Base-by-base conservation (phyloP, 2,797 vertebrate species). In the Gorsachius magnificus region DNA sequence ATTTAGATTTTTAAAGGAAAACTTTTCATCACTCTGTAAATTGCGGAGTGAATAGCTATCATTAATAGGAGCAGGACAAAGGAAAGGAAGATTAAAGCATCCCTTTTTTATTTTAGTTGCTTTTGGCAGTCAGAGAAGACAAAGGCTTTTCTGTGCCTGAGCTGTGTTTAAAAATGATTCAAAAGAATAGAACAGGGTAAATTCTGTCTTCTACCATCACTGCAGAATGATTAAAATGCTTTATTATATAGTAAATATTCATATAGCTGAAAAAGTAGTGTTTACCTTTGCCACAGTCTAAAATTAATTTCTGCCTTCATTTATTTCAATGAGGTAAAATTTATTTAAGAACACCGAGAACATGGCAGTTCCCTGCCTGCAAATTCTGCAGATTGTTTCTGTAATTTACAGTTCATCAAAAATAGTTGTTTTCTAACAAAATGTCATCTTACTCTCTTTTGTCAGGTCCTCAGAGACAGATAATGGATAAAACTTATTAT, bases 401-500 rank as follows among this genome's bases (percentile, higher is more conserved):
- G 8, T 75, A 31, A 66, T 75, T 51, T 88, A 8, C 16, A 28
- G 7, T 38, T 86, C 15, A 57, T 87, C 41, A 87, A 79, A 78
- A 90, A 74, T 9, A 31, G 5, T 19, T 3, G 8, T 60, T 57
- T 72, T 77, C 51, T 43, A 91, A 70, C 28, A 66, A 86, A 78
- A 35, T 72, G 8, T n/a, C 7, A 6, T 50, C 10, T 86, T 61
- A 11, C 21, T 69, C 17, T 81, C 50, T 45, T 90, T 84, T 95
- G 81, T 83, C 79, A 99, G 99, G 99, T 95, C 99, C 99, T 58
- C 99, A 99, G 97, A 99, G 99, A 88, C 99, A 99, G 97, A 99
- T 99, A 97, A 98, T 99, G 98, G 99, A 99, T 97, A 99, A 99
- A 97, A 99, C 99, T 8, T 99, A 99, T 90, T 99, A 99, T 94